Base-by-base conservation (phyloP, 1,140 invertebrate genomes). In the Acromyrmex echinatior region DNA sequence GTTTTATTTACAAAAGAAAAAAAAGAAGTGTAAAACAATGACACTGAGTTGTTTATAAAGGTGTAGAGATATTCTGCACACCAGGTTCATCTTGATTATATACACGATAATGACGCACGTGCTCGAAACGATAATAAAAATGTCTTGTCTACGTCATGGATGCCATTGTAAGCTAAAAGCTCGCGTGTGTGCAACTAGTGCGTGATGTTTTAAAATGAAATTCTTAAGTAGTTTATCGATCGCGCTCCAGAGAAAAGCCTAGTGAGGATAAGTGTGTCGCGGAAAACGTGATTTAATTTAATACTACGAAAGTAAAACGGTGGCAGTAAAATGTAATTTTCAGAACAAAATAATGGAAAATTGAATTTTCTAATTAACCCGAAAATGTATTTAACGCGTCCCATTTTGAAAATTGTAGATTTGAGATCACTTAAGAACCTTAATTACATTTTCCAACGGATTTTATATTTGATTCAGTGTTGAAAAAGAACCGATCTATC, bases 161-260 rank as follows among this genome's bases (percentile, higher is more conserved):
- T 81, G 73, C 73, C 85, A 62, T 80, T 74, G 73, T 63, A 28
- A 39, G 25, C 68, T 12, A 70, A 53, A 35, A 70, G 71, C 35
- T 90, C 56, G 88, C 88, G 89, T 90, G 88, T 45, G 62, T 51
- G 62, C 51, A 66, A 81, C 53, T 68, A 82, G 65, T 81, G 51
- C 56, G 51, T 58, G 68, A 76, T 49, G 39, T 35, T 58, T 87
- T 66, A 76, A 86, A 86, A 87, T 58, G 76, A 62, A 65, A 81
- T 78, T 73, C 76, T 88, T 71, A 76, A 77, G 58, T 45, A 39
- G 66, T 51, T 60, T 77, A 86, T 85, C 63, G 70, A 53, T 66
- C 63, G 53, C 21, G 51, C 62, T 51, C 14, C 39, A 25, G 35
- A 65, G 58, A 79, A 78, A 86, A 63, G 60, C 68, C 16, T 58